These are phyloP conservation scores for Jaculus jaculus DNA, from an alignment of 2,113 vertebrate species.

Conservation along the genomic window DNA sequence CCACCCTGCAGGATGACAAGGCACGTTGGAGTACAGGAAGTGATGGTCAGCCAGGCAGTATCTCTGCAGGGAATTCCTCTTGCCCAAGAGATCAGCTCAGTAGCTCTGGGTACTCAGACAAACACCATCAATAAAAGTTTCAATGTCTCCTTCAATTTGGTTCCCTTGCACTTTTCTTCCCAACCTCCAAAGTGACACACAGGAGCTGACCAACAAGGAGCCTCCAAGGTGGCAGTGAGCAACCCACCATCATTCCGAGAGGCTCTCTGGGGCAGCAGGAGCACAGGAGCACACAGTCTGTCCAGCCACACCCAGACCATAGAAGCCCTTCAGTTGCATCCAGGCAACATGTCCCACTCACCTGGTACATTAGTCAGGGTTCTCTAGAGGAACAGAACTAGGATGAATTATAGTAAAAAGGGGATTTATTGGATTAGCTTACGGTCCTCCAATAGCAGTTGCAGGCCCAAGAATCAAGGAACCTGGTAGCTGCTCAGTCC, in stretches of 20 bases:
- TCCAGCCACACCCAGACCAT: not conserved
- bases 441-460: too few relatives aligned
- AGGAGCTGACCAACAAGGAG: not conserved
- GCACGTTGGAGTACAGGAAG: not conserved
- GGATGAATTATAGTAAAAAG: too few relatives aligned
- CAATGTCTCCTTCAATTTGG: not conserved
- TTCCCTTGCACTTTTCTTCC: not conserved
- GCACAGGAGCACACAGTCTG: not conserved
- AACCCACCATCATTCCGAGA: not conserved
- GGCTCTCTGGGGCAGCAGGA: not conserved
- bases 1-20: too few relatives aligned
- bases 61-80: fast-evolving
- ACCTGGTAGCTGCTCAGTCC: too few relatives aligned
- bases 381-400: too few relatives aligned
- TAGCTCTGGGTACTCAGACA: not conserved
- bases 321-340: fast-evolving
- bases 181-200: not conserved
- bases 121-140: not conserved
- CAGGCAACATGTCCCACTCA: not conserved
- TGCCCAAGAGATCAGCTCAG: not conserved
- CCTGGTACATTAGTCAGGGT: too few relatives aligned
- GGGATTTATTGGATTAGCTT: too few relatives aligned
- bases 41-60: not conserved
- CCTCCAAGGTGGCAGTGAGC: not conserved
- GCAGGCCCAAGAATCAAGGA: too few relatives aligned